Conservation (phyloP, 2,888 invertebrate genomes). For the Acanthosepion esculentum region DNA sequence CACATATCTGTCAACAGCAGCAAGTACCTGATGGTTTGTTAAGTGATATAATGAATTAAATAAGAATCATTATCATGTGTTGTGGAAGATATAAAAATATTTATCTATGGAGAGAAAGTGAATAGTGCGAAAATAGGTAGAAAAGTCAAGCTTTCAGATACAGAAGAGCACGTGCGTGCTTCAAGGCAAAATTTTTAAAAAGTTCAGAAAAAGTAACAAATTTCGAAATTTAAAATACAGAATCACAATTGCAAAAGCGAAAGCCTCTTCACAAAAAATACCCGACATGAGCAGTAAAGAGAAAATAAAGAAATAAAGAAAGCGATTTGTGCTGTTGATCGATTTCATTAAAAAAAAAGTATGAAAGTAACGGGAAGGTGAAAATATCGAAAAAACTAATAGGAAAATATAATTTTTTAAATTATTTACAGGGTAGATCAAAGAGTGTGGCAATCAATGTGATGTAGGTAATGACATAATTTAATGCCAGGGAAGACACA, state of each 20-base stretch:
- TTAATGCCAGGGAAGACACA: background rate
- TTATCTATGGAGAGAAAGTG: background rate
- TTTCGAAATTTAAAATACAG: too few species aligned
- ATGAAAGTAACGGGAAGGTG: background rate
- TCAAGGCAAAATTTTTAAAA: too few species aligned
- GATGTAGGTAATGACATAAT: background rate
- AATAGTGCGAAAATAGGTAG: too few species aligned
- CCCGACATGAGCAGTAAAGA: too few species aligned
- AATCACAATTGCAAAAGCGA: too few species aligned
- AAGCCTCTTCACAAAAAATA: too few species aligned
- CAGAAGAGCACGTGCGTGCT: too few species aligned
- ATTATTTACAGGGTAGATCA: background rate
- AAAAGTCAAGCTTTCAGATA: too few species aligned
- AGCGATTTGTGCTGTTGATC: too few species aligned
- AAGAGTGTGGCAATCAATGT: background rate
- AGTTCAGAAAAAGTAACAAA: too few species aligned
- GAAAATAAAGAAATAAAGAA: too few species aligned
- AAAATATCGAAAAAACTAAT: background rate
- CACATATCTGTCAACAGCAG: background rate
- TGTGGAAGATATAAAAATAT: background rate
- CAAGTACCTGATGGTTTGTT: background rate
- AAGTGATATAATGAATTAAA: background rate
- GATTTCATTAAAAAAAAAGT: too few species aligned
- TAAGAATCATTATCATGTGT: background rate
- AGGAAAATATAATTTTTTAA: background rate